Conservation (phyloP, 2,888 invertebrate genomes). For the Notocelia uddmanniana region DNA sequence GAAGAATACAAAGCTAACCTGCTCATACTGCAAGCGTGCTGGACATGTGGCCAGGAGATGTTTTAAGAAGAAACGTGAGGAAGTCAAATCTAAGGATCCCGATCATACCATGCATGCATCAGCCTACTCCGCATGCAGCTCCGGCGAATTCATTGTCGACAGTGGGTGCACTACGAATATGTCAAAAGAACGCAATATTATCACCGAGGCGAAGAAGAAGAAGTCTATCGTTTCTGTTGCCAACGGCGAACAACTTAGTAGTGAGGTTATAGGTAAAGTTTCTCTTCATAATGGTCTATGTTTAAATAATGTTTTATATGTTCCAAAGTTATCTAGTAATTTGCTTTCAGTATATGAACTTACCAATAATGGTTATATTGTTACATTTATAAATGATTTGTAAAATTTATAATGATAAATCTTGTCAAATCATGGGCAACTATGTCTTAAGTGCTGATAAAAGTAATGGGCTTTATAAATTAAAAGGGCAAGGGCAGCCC, state of each 20-base stretch:
- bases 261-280: conserved; percentile 4
- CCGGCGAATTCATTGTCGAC: not conserved
- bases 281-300: not conserved
- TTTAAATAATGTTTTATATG: conserved; percentile 5
- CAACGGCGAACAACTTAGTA: not conserved
- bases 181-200: not conserved
- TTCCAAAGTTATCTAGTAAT: conserved; percentile 6
- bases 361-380: conserved; percentile 24
- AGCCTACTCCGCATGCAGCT: not conserved
- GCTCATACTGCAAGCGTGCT: conserved; percentile 7
- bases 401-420: conserved; percentile 6
- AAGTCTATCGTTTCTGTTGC: not conserved
- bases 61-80: too few species aligned
- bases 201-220: not conserved
- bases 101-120: conserved; percentile 1
- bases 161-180: not conserved
- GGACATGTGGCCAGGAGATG: conserved; percentile 9
- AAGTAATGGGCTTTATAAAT: conserved; percentile 33
- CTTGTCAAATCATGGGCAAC: conserved; percentile 26
- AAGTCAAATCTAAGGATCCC: not conserved
- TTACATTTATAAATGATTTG: conserved; percentile 15
- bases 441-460: conserved; percentile 24
- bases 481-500: conserved; percentile 18
- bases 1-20: not conserved
- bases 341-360: conserved; percentile 11